Conservation (phyloP, 2,113 vertebrate genomes). For the Ceyx cyanopectus region DNA sequence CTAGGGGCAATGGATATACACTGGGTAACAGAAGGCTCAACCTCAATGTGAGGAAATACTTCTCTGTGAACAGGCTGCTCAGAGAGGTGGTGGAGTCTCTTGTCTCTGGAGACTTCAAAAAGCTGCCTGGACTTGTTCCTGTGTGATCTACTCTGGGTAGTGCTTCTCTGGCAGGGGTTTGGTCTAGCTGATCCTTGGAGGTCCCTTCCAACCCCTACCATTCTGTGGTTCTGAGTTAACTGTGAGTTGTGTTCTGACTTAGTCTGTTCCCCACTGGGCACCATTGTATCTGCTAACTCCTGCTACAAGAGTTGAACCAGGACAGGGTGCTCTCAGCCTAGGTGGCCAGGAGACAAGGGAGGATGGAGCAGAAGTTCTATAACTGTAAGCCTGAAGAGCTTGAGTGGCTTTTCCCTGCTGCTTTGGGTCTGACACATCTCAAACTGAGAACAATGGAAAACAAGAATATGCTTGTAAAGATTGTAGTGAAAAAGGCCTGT, state of each 20-base stretch:
- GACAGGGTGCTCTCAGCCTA: slow-evolving; percentile 6
- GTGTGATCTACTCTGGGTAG: too few species aligned
- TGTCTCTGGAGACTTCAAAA: too few species aligned
- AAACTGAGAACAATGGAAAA: neutral
- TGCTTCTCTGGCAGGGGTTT: too few species aligned
- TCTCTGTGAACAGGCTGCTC: too few species aligned
- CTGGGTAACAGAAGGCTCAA: too few species aligned
- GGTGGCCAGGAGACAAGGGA: neutral
- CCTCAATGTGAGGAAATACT: too few species aligned
- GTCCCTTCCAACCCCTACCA: too few species aligned
- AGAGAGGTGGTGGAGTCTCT: too few species aligned
- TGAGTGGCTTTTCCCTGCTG: slow-evolving; percentile 8
- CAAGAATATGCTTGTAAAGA: neutral
- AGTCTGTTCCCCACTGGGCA: neutral
- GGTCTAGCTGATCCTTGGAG: too few species aligned
- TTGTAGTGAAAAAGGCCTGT: neutral
- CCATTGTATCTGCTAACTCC: slow-evolving; percentile 35
- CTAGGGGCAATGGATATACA: too few species aligned
- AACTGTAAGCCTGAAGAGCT: neutral
- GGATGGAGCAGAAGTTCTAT: neutral
- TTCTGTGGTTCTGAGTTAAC: neutral
- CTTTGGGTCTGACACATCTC: neutral
- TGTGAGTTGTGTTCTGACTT: slow-evolving; percentile 1
- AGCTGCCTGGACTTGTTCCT: too few species aligned
- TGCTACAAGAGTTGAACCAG: neutral